Conservation (phyloP, 1,140 invertebrate species). For the Battus philenor region DNA sequence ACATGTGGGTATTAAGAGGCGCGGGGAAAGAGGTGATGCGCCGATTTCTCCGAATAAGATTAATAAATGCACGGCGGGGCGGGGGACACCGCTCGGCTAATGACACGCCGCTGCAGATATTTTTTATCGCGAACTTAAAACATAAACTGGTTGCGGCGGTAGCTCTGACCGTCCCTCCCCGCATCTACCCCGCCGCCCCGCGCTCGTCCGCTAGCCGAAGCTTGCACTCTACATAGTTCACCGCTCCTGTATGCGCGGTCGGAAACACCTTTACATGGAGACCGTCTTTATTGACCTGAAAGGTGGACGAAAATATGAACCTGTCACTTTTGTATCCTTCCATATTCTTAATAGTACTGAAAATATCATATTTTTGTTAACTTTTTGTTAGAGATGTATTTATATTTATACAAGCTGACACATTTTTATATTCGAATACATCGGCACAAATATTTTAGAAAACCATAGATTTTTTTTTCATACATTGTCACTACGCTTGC, state of each 20-base stretch:
- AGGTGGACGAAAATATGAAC: too few relatives aligned
- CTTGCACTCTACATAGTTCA: slow-evolving; percentile 48
- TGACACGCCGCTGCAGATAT: slow-evolving; percentile 68
- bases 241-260: slow-evolving; percentile 21
- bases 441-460: too few relatives aligned
- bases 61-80: slow-evolving; percentile 64
- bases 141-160: slow-evolving; percentile 56
- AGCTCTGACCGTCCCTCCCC: slow-evolving; percentile 23
- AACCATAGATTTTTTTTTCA: too few relatives aligned
- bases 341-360: too few relatives aligned
- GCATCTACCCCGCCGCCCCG: slow-evolving; percentile 14
- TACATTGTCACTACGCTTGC: too few relatives aligned
- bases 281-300: neutral
- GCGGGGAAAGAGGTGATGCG: slow-evolving; percentile 46
- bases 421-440: too few relatives aligned
- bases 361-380: too few relatives aligned
- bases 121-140: slow-evolving; percentile 72
- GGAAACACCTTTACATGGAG: slow-evolving; percentile 4
- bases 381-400: too few relatives aligned
- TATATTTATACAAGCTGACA: too few relatives aligned
- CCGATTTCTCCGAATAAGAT: slow-evolving; percentile 70
- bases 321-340: too few relatives aligned
- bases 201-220: slow-evolving; percentile 1
- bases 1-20: slow-evolving; percentile 26
- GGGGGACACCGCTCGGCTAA: slow-evolving; percentile 55